Conservation (phyloP, 2,113 vertebrate species). For the Pogonocichla stellata region DNA sequence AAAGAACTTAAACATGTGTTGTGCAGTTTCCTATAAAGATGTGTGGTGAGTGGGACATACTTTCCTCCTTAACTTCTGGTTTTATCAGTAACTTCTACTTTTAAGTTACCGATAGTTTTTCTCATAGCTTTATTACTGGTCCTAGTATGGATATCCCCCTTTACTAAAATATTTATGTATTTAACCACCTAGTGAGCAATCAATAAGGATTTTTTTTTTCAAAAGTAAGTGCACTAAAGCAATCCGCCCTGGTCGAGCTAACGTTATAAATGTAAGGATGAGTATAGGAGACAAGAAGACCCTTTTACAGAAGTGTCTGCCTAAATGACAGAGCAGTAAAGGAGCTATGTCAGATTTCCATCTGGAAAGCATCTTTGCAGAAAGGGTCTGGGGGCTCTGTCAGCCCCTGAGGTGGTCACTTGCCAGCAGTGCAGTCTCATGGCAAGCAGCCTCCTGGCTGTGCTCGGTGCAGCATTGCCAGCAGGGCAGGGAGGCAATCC, state of each 20-base stretch:
- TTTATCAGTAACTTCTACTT: neutral
- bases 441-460: neutral
- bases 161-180: neutral
- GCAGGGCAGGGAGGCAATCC: neutral
- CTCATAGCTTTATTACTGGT: neutral
- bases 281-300: neutral
- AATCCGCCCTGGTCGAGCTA: neutral
- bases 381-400: neutral
- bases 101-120: neutral
- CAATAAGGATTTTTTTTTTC: neutral
- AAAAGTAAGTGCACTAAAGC: neutral
- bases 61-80: neutral
- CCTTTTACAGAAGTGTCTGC: neutral
- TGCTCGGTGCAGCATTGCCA: neutral
- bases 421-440: neutral
- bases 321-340: neutral
- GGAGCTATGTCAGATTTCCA: neutral
- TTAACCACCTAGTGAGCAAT: neutral
- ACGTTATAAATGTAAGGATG: neutral
- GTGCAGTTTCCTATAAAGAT: neutral
- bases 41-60: neutral
- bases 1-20: neutral
- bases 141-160: neutral
- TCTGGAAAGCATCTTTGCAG: neutral
- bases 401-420: neutral